These are phyloP conservation scores for Aurelia sp. DNA, from an alignment of 30 jellyfish, hydroid and myxozoan genomes.

Conservation along the genomic window DNA sequence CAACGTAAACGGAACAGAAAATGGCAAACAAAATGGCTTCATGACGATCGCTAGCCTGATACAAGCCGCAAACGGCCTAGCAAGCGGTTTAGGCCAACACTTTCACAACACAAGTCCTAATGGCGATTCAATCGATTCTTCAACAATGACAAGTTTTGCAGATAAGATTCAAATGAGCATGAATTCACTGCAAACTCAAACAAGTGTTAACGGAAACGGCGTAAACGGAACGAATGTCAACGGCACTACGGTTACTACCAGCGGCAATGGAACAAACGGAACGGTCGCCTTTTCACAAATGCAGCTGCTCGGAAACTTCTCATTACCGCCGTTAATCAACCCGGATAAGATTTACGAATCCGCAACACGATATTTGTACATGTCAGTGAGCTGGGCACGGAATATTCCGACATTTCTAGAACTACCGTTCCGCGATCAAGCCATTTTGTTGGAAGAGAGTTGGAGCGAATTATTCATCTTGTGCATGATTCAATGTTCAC, in stretches of 20 bases:
- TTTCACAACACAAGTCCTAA: constrained; percentile 52
- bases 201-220: constrained; percentile 8
- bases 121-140: constrained; percentile 56
- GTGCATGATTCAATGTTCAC: constrained; percentile 96
- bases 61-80: constrained; percentile 94
- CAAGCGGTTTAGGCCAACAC: constrained; percentile 69
- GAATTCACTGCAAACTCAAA: constrained; percentile 64
- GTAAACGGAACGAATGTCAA: constrained; percentile 35
- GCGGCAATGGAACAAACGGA: constrained; percentile 57
- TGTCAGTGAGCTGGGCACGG: constrained; percentile 99
- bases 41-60: constrained; percentile 94
- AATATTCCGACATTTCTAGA: constrained; percentile 98
- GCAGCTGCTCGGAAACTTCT: constrained; percentile 84
- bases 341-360: constrained; percentile 98
- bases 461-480: constrained; percentile 97
- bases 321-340: constrained; percentile 86
- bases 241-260: constrained; percentile 38
- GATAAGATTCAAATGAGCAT: constrained; percentile 74
- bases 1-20: constrained; percentile 44
- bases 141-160: constrained; percentile 66
- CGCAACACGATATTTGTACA: constrained; percentile 90
- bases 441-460: constrained; percentile 94
- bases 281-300: constrained; percentile 65
- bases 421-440: constrained; percentile 98
- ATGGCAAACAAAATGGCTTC: constrained; percentile 84